These are phyloP conservation scores for Limnephilus auricula DNA, from an alignment of 2,888 invertebrate species.

Conservation along the genomic window DNA sequence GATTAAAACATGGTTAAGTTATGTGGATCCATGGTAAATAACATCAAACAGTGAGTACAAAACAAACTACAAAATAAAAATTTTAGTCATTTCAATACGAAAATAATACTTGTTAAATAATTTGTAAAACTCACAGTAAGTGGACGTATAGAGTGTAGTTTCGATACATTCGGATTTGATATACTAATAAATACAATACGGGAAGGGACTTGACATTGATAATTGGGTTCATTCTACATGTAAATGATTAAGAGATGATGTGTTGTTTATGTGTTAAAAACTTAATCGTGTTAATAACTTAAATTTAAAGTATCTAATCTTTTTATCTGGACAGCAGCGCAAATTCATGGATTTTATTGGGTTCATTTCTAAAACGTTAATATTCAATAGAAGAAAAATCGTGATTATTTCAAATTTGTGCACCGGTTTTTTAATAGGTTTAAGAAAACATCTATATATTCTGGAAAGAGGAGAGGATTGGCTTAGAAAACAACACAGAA, in stretches of 20 bases:
- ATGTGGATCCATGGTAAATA: not conserved
- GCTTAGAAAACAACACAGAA: too few relatives aligned
- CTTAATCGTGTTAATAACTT: not conserved
- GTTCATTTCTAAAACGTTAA: not conserved
- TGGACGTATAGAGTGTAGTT: not conserved
- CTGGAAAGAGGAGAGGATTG: not conserved
- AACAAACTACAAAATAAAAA: not conserved
- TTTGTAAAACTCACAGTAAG: not conserved
- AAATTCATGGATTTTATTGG: not conserved
- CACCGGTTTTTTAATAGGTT: not conserved
- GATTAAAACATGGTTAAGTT: not conserved
- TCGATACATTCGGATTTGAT: not conserved
- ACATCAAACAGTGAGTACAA: constrained; percentile 2
- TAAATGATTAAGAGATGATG: not conserved
- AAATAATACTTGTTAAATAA: constrained; percentile 21
- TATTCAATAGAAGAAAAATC: not conserved
- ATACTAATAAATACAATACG: not conserved
- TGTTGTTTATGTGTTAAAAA: not conserved
- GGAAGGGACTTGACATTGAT: not conserved
- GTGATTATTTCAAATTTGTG: not conserved
- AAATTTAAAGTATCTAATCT: not conserved
- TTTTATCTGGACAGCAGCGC: not conserved
- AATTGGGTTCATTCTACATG: not conserved
- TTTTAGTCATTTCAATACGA: not conserved
- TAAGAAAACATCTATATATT: not conserved